Evolutionary conservation across 2,888 invertebrate species (phyloP), one percentile per base, ranked within the genome.

Genomic region (Oscheius sp.): DNA sequence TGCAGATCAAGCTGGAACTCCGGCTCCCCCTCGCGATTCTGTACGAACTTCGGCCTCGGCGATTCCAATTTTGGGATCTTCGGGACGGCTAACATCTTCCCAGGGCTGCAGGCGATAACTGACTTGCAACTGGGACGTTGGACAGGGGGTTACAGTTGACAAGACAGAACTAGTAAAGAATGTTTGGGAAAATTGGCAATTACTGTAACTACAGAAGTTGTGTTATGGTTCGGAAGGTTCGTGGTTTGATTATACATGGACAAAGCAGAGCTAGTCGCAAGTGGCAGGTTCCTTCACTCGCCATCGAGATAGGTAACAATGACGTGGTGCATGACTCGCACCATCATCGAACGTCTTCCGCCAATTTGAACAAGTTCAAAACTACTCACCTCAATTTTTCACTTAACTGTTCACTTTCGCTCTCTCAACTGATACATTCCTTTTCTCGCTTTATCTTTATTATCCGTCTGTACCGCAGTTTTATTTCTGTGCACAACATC

Each of bases 171-270:
- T 21, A 21, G 21, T 21, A 21, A 21, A 21, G 21, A 21, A 21
- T 0, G 21, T 21, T 21, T 21, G 21, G 21, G 21, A 21, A 21
- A 21, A 21, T 21, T 21, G 21, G 21, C 21, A 21, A 21, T 21
- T 21, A 21, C 21, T 21, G 21, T 21, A 21, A 21, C 21, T 21
- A 21, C 21, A 21, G 21, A 21, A 21, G 21, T 21, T 21, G 21
- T 21, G 21, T 21, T 0, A 21, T 21, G 21, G 21, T 21, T 21
- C 21, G 21, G 21, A 21, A 21, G 70, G 91, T 93, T 78, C 83
- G 88, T 10, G 97, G 98, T 73, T 96, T 1, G 97, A 97, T 90
- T 98, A 98, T 90, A 89, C 96, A 98, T 89, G 99, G 98, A 51
- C 84, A 87, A 70, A 86, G 84, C 73, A 78, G 84, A 33, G 81